Evolutionary conservation across 2,113 vertebrate genomes (phyloP), one percentile per base, ranked within the genome.

Genomic region (Cyanoliseus patagonus): DNA sequence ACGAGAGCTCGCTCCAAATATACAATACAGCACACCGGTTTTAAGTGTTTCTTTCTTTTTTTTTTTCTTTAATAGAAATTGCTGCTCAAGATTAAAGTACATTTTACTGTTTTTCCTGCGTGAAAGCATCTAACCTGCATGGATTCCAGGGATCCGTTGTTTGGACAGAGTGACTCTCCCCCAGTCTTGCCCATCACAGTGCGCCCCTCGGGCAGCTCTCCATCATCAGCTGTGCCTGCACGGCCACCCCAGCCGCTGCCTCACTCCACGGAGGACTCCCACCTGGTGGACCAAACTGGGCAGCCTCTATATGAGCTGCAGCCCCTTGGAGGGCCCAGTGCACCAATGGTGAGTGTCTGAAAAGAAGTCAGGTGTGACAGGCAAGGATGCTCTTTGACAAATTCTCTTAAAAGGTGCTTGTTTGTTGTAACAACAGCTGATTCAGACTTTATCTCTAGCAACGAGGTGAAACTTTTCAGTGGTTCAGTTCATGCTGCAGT

Each of bases 321-420:
- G 85, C 89, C 98, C 35, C 10, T 97, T 11, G 90, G 94, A 35
- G 97, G 94, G 51, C 95, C 96, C 63, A 53, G 63, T 35, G 63
- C 91, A 2, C 97, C 97, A 19, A 96, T 98, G 98, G 98, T 99
- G 95, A 98, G 98, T 97, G 66, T 55, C 73, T 92, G 82, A 33
- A 62, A 52, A 17, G 41, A 27, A 86, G 53, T 6, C 19, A 74
- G 20, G 8, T 53, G 35, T 72, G 59, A 2, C 33, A 73, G 66
- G 10, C 0, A 1, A 39, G 64, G 46, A 49, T 67, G 27, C 64
- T 35, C 75, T 35, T 20, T 33, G 83, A 35, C 46, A 63, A 55
- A 13, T 22, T 67, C 28, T 67, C 23, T 68, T 44, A 35, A 0
- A 0, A 25, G 22, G 14, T 70, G 53, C 41, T 79, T 41, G 30